phyloP scores from a whole-genome alignment of 2,888 invertebrate genomes.

The Drosophila phalerata region DNA sequence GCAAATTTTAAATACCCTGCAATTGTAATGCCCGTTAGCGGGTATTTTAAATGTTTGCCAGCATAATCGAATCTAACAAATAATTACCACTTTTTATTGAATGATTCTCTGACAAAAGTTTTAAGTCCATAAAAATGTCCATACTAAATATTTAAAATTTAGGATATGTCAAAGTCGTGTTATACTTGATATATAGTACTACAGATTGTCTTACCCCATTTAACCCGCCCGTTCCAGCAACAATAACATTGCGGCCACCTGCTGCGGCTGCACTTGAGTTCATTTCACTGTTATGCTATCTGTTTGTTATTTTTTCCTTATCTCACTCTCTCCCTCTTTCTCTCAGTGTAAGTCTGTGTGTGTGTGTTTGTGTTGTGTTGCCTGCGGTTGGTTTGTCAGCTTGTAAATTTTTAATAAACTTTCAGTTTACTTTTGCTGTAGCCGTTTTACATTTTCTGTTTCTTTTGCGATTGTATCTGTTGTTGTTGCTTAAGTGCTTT shows the following conservation, averaged over 20 bases:
- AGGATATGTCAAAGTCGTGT: background rate
- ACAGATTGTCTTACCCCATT: conserved; percentile 16
- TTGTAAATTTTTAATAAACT: conserved; percentile 78
- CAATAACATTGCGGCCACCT: conserved; percentile 75
- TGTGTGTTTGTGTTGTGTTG: conserved; percentile 28
- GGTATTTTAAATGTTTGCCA: background rate
- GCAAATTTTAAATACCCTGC: conserved; percentile 49
- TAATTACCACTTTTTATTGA: background rate
- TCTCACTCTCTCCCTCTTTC: background rate
- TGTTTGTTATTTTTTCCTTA: conserved; percentile 57
- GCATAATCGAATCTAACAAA: background rate
- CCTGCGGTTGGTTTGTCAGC: conserved; percentile 46
- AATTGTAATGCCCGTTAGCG: background rate
- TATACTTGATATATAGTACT: background rate
- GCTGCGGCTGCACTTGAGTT: conserved; percentile 81
- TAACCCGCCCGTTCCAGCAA: conserved; percentile 32
- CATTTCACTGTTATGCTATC: conserved; percentile 64
- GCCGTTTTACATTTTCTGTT: conserved; percentile 26
- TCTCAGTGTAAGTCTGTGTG: conserved; percentile 16
- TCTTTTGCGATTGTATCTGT: conserved; percentile 27
- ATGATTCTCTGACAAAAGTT: background rate
- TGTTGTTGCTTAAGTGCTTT: conserved; percentile 38
- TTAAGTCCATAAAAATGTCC: background rate
- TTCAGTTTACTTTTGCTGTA: conserved; percentile 57
- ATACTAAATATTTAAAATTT: too few species aligned